A percentile compares a stretch with the other conserved stretches of the same genome.
Conservation (phyloP, 2,113 vertebrate genomes). For the Lophura nycthemera region DNA sequence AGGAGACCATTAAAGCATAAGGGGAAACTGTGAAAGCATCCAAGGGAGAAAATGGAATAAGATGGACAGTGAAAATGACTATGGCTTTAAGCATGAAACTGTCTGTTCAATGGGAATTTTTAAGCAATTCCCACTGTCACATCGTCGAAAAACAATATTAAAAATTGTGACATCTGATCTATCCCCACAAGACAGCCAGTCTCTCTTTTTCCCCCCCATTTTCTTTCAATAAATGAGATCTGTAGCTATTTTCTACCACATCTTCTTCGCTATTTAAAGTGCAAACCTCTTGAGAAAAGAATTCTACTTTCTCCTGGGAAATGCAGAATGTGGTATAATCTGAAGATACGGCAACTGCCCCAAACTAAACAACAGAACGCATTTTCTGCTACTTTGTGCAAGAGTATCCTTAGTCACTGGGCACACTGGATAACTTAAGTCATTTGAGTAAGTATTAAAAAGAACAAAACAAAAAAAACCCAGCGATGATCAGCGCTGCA, state of each 20-base stretch:
- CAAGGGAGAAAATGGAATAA: background rate
- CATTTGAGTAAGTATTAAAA: background rate
- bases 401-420: background rate
- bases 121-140: background rate
- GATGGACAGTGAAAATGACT: background rate
- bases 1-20: constrained; percentile 1
- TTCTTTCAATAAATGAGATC: background rate
- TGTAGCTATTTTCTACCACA: background rate
- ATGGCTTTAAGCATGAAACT: background rate
- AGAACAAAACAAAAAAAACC: too few species aligned
- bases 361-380: background rate
- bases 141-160: background rate
- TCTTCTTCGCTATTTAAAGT: background rate
- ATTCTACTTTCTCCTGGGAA: background rate
- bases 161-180: background rate
- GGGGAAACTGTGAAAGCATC: background rate
- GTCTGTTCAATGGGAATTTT: background rate
- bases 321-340: background rate
- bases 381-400: background rate
- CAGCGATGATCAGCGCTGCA: background rate
- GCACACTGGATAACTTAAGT: background rate
- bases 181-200: background rate
- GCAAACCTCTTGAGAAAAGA: background rate
- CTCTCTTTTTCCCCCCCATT: background rate
- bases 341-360: background rate